Evolutionary conservation across 2,113 vertebrate genomes (phyloP).

Genomic region (Limanda limanda): DNA sequence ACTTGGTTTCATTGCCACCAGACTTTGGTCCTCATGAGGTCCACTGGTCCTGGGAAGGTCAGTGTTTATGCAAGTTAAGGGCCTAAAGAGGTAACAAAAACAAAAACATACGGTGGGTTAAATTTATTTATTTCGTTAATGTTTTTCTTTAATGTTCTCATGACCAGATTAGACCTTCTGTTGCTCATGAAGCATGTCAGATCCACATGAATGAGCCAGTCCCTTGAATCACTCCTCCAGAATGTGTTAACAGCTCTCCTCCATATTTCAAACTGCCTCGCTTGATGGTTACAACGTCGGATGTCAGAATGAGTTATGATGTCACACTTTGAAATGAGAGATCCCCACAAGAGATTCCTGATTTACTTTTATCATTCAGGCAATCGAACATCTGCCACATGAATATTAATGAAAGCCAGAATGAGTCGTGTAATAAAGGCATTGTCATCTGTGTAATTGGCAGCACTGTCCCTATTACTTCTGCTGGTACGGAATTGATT

Average conservation of each 20-base stretch:
- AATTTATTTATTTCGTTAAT: background rate
- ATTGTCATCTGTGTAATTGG: slow-evolving; percentile 54
- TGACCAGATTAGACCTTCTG: slow-evolving; percentile 15
- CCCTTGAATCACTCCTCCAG: slow-evolving; percentile 28
- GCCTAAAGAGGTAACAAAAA: too few relatives aligned
- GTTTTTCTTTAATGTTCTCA: slow-evolving; percentile 11
- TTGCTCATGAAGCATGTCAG: slow-evolving; percentile 31
- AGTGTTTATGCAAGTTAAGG: background rate
- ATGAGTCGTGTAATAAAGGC: slow-evolving; percentile 37
- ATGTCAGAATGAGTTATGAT: slow-evolving; percentile 58
- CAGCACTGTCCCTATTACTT: slow-evolving; percentile 32
- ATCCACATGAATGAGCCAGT: slow-evolving; percentile 16
- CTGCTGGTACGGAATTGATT: slow-evolving; percentile 38
- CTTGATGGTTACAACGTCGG: slow-evolving; percentile 27
- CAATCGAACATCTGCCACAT: slow-evolving; percentile 67
- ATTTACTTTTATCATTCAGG: slow-evolving; percentile 51
- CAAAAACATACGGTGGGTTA: slow-evolving; percentile 1
- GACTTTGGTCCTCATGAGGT: too few relatives aligned
- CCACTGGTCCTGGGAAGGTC: too few relatives aligned
- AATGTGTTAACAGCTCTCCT: slow-evolving; percentile 22
- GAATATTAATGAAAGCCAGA: slow-evolving; percentile 58
- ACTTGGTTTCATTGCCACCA: too few relatives aligned
- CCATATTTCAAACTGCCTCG: slow-evolving; percentile 49
- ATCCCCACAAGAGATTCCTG: slow-evolving; percentile 46
- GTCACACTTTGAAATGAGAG: slow-evolving; percentile 45